A percentile compares a stretch with the other conserved stretches of the same genome.
phyloP scores from a whole-genome alignment of 2,797 vertebrate species.

The Trachops cirrhosus region DNA sequence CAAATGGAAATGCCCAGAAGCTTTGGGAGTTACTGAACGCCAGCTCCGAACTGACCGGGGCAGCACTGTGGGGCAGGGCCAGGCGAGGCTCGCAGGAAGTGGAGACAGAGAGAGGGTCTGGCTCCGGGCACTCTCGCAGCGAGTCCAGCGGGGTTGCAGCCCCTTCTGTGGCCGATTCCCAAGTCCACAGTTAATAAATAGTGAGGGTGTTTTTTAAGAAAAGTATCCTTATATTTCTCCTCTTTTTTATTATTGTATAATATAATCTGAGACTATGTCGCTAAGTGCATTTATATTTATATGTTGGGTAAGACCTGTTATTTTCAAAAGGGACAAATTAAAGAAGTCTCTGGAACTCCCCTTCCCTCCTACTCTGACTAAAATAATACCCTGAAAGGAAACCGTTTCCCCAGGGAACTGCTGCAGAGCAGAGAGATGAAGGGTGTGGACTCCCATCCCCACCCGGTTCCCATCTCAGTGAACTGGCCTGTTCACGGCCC shows the following conservation, averaged over 20 bases:
- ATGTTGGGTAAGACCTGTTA: background rate
- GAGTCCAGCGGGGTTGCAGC: rapidly evolving
- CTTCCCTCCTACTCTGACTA: background rate
- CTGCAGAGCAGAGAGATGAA: background rate
- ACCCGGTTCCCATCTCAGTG: background rate
- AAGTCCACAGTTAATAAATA: background rate
- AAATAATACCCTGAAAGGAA: background rate
- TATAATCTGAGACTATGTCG: background rate
- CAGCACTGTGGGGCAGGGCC: too few relatives aligned
- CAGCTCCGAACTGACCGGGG: background rate
- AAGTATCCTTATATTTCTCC: background rate
- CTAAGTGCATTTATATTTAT: background rate
- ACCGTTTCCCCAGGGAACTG: background rate
- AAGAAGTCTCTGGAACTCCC: background rate
- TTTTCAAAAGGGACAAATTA: background rate
- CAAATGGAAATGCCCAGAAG: background rate
- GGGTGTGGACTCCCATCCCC: background rate
- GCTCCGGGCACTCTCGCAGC: rapidly evolving
- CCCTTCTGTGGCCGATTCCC: background rate
- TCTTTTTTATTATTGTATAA: background rate
- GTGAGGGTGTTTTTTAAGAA: background rate
- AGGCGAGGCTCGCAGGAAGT: background rate
- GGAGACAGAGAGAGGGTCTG: background rate
- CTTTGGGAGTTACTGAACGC: background rate
- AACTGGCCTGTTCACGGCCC: background rate